Conservation (phyloP, 1,140 invertebrate genomes). For the Aricia agestis region DNA sequence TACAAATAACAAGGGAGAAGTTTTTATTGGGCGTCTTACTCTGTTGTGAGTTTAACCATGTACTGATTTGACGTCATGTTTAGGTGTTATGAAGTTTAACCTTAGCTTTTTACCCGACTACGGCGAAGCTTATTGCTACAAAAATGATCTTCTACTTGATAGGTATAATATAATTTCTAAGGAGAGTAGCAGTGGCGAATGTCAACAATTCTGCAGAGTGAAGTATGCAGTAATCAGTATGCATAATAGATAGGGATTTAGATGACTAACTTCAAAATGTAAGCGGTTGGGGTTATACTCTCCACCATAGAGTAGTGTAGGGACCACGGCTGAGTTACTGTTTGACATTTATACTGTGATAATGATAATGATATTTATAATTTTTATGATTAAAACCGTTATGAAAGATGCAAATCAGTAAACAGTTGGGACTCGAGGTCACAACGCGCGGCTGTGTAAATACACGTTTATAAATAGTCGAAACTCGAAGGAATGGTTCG, state of each 20-base stretch:
- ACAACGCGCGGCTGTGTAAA: neutral
- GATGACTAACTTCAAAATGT: too few species aligned
- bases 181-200: too few species aligned
- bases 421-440: neutral
- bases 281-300: too few species aligned
- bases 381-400: neutral
- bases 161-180: too few species aligned
- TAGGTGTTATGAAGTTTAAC: neutral
- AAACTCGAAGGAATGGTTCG: neutral
- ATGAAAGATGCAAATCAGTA: neutral
- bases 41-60: neutral
- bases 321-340: too few species aligned
- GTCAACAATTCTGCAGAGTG: too few species aligned
- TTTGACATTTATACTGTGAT: too few species aligned
- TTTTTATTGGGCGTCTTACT: neutral
- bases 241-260: too few species aligned
- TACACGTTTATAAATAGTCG: neutral
- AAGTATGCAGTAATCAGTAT: too few species aligned
- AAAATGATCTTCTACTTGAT: too few species aligned
- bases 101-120: neutral
- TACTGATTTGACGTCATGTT: neutral
- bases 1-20: neutral
- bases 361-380: neutral
- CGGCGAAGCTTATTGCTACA: too few species aligned
- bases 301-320: too few species aligned